Evolutionary conservation across 2,113 vertebrate species (phyloP), one percentile per base, ranked within the genome.

Genomic region (Amphiprion ocellaris): DNA sequence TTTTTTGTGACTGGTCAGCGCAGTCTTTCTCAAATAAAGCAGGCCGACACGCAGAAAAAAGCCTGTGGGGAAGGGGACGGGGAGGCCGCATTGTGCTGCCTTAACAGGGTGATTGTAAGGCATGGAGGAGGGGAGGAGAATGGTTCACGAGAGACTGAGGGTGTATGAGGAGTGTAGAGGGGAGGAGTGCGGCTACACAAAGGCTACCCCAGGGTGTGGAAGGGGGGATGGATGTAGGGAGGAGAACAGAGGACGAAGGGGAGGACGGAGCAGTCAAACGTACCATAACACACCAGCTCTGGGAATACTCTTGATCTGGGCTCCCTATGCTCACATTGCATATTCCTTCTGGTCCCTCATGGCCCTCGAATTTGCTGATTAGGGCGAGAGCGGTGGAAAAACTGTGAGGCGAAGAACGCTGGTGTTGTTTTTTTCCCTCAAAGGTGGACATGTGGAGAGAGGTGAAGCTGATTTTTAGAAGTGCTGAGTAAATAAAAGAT

Each of bases 1-100:
- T 95, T 94, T 94, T 93, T 92, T 92, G 89, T 92, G 90, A 73
- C 84, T 66, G 92, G 92, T 93, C 91, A 91, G 82, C 68, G 58
- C 71, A 71, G 85, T 79, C 83, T 92, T 85, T 93, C 88, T 94
- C 89, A 80, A 90, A 91, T 90, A 91, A 92, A 93, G 84, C 87
- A 64, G 92, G 83, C 69, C 74, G 79, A 75, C 86, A 87, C 41
- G 79, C 83, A 76, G 71, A 70, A 28, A 82, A 87, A 52, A 52
- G 89, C 83, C 85, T 85, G 79, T 87, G 93, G 92, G 92, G 92
- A 90, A 86, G 92, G 91, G 91, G 90, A 90, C 63, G 85, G 86
- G 82, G 84, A 75, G 91, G 91, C 83, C 52, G 83, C 90, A 89
- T 85, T 90, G 83, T 92, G 83, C 89, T 87, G 59, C 90, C 94